A percentile compares a stretch with the other conserved stretches of the same genome.
These are phyloP conservation scores for Drosophila miranda DNA, from an alignment of 1,140 invertebrate genomes.

Conservation along the genomic window DNA sequence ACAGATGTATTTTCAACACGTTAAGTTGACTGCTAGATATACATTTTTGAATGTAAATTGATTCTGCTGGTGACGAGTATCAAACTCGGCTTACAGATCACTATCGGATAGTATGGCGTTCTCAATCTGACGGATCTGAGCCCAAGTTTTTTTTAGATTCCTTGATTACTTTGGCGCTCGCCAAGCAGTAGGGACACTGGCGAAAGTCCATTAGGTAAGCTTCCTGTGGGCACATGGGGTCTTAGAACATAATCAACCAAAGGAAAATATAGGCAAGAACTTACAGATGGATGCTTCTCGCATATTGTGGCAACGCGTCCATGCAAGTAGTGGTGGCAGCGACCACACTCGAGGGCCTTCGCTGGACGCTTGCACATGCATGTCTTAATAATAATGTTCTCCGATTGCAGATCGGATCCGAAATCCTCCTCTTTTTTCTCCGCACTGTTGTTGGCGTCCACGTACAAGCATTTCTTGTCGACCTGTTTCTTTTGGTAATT, in stretches of 20 bases:
- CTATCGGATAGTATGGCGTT: slow-evolving; percentile 36
- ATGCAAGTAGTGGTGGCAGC: slow-evolving; percentile 50
- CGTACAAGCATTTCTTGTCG: too few species aligned
- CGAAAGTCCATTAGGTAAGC: too few species aligned
- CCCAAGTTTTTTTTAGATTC: slow-evolving; percentile 9
- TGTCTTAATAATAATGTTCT: background rate
- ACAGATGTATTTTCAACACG: too few species aligned
- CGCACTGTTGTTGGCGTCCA: background rate
- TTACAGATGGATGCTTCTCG: slow-evolving; percentile 40
- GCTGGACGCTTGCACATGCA: slow-evolving; percentile 43
- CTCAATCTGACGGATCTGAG: slow-evolving; percentile 39
- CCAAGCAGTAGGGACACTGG: slow-evolving; percentile 3
- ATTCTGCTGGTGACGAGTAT: slow-evolving; percentile 10
- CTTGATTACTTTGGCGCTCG: background rate
- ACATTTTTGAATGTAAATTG: too few species aligned
- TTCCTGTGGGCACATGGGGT: too few species aligned
- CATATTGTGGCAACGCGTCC: slow-evolving; percentile 43
- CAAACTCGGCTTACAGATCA: slow-evolving; percentile 38
- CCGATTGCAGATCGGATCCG: slow-evolving; percentile 1
- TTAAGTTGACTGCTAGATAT: too few species aligned
- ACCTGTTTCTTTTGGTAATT: too few species aligned
- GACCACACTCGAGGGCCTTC: slow-evolving; percentile 34
- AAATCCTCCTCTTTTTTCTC: background rate
- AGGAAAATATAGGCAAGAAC: background rate
- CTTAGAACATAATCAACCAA: background rate